Percentiles rank a stretch among this genome's conserved stretches.
Conservation (phyloP, 2,113 vertebrate species). For the Dissostichus mawsoni region DNA sequence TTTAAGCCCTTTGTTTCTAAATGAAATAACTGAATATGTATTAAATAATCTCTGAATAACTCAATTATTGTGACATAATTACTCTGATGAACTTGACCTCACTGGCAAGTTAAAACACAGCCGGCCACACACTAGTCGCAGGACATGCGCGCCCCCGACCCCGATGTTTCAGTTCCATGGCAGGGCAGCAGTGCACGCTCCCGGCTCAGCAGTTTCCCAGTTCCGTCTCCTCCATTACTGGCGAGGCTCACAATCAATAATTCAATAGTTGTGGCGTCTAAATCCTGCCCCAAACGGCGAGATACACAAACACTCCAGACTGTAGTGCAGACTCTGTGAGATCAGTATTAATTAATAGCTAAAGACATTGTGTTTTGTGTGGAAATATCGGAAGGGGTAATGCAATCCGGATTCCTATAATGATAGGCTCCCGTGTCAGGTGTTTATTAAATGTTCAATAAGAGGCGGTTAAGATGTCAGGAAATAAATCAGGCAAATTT, state of each 20-base stretch:
- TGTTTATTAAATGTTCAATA: conserved; percentile 82
- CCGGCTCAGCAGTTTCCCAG: conserved; percentile 75
- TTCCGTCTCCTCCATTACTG: conserved; percentile 82
- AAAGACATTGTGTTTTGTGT: conserved; percentile 80
- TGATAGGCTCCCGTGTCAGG: conserved; percentile 74
- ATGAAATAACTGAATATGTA: not conserved
- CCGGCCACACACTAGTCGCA: not conserved
- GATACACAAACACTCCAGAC: conserved; percentile 76
- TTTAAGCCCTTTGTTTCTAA: not conserved
- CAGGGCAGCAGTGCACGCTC: conserved; percentile 59
- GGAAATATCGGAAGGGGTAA: conserved; percentile 79
- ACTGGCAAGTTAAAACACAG: not conserved
- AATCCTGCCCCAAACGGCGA: conserved; percentile 75
- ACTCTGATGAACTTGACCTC: conserved; percentile 24
- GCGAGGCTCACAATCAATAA: conserved; percentile 82
- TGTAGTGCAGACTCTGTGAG: conserved; percentile 70
- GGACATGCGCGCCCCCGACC: conserved; percentile 50
- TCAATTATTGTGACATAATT: conserved; percentile 1
- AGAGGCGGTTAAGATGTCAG: conserved; percentile 77
- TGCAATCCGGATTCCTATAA: conserved; percentile 70
- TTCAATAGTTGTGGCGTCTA: conserved; percentile 86
- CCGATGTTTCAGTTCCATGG: conserved; percentile 25
- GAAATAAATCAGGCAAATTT: conserved; percentile 71
- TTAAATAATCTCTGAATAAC: not conserved
- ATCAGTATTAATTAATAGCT: conserved; percentile 85